These are phyloP conservation scores for Hylomyscus alleni DNA, from an alignment of 2,797 vertebrate genomes.

Conservation along the genomic window DNA sequence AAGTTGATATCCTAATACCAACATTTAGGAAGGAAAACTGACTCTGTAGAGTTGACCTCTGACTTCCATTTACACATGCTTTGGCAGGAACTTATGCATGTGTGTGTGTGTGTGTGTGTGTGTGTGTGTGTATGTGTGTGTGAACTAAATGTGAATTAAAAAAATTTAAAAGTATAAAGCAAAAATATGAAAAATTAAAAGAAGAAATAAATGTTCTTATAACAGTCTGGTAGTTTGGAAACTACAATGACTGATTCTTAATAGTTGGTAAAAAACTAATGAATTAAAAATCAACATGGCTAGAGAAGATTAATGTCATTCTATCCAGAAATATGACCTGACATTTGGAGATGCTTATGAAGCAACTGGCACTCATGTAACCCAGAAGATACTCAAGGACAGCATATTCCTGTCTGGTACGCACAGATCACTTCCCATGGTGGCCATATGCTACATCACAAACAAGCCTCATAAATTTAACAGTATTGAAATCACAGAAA, in stretches of 20 bases:
- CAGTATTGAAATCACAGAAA: not conserved
- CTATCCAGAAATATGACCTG: not conserved
- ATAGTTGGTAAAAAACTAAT: not conserved
- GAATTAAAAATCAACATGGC: not conserved
- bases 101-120: not conserved
- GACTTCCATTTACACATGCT: not conserved
- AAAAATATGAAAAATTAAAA: not conserved
- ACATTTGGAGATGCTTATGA: not conserved
- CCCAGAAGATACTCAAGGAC: not conserved
- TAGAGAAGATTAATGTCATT: not conserved
- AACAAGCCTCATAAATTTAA: constrained; percentile 1
- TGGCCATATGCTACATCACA: not conserved
- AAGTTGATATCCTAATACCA: too few relatives aligned
- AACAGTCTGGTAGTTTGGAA: not conserved
- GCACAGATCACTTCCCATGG: not conserved
- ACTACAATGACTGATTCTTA: not conserved
- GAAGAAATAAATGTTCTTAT: not conserved
- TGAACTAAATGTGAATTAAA: not conserved
- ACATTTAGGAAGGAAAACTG: not conserved
- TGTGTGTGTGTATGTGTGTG: not conserved
- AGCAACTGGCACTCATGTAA: constrained; percentile 14
- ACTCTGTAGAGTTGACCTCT: not conserved
- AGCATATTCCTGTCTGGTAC: not conserved
- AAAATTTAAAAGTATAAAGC: not conserved
- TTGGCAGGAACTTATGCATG: not conserved